phyloP scores from a whole-genome alignment of 2,113 vertebrate genomes.

The Psophia crepitans region DNA sequence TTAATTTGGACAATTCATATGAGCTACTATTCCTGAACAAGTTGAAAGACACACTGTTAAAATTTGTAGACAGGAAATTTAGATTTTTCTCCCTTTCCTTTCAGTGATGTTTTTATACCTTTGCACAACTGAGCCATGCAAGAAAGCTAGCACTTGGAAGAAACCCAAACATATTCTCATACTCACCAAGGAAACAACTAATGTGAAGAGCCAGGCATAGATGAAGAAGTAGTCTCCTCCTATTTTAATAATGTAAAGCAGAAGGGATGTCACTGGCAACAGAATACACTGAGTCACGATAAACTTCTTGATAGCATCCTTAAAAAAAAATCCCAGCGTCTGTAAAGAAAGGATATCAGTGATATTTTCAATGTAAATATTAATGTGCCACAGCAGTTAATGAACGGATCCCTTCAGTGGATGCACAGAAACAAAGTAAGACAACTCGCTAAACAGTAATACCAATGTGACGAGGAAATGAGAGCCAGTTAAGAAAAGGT shows the following conservation, averaged over 20 bases:
- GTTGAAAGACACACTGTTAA: neutral
- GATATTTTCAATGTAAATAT: neutral
- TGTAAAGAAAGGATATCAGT: conserved; percentile 65
- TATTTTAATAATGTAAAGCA: conserved; percentile 98
- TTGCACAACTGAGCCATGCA: neutral
- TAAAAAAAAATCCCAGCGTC: conserved; percentile 94
- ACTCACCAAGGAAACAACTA: conserved; percentile 94
- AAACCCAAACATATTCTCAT: neutral
- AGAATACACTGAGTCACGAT: conserved; percentile 95
- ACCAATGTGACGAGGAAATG: neutral
- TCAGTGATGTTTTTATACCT: neutral
- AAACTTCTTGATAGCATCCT: conserved; percentile 97
- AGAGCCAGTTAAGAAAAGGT: neutral
- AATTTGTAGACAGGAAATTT: neutral
- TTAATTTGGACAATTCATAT: neutral
- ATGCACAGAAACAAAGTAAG: neutral
- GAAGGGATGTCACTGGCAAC: conserved; percentile 92
- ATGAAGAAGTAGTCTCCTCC: conserved; percentile 99
- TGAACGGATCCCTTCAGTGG: neutral
- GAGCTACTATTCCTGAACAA: neutral
- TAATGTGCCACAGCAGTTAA: neutral
- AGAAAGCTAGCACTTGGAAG: neutral
- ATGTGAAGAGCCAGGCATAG: conserved; percentile 96
- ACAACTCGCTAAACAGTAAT: neutral
- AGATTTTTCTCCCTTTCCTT: neutral